Conservation (phyloP, 1,140 invertebrate genomes). For the Episyrphus balteatus region DNA sequence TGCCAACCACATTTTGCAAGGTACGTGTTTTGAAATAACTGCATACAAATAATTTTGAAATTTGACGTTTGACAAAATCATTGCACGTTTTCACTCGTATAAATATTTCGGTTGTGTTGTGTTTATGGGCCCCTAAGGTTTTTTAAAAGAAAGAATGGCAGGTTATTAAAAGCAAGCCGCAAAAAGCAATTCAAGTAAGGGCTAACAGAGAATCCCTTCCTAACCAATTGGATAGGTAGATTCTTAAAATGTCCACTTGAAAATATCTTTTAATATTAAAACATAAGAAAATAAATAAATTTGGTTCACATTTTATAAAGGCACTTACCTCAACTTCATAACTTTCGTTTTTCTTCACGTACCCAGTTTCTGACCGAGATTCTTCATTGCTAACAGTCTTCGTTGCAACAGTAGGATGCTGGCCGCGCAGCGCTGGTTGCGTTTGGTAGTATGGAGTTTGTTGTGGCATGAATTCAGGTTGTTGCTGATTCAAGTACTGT, state of each 20-base stretch:
- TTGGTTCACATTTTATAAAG: neutral
- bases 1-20: too few relatives aligned
- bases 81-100: too few relatives aligned
- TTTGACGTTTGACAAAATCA: too few relatives aligned
- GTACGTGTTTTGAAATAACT: too few relatives aligned
- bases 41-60: too few relatives aligned
- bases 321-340: slow-evolving; percentile 3
- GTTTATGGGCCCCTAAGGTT: neutral
- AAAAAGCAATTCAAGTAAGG: neutral
- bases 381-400: slow-evolving; percentile 5
- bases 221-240: too few relatives aligned
- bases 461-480: slow-evolving; percentile 4
- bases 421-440: neutral
- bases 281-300: too few relatives aligned
- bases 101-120: too few relatives aligned
- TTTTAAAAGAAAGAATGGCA: neutral
- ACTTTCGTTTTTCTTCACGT: neutral
- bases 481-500: slow-evolving; percentile 14
- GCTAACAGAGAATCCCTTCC: too few relatives aligned
- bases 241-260: too few relatives aligned
- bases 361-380: neutral
- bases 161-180: neutral
- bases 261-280: too few relatives aligned
- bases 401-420: slow-evolving; percentile 2
- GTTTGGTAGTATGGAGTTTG: neutral